Base-by-base conservation (phyloP, 2,113 vertebrate species). In the Gadus chalcogrammus region DNA sequence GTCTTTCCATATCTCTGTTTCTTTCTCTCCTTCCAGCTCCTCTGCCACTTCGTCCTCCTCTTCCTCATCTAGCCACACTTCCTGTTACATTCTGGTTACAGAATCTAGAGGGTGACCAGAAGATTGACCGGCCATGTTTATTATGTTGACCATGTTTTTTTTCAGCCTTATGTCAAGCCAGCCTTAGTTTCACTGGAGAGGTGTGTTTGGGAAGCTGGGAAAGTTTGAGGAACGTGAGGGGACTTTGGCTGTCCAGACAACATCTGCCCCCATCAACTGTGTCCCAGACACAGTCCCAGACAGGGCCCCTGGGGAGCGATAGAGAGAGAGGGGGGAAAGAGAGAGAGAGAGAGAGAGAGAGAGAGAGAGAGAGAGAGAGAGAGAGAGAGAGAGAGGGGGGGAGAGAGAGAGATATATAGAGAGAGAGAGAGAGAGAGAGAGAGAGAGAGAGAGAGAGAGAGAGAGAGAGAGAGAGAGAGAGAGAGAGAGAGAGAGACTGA, bases 211-310 rank as follows among this genome's bases (percentile, higher is more conserved):
- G 62, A 17, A 28, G 27, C 15, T n/a, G 62, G 15, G 62, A 5
- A 48, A 48, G 42, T 48, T 48, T 48, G 4, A 48, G 42, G 42
- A 13, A 48, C 42, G 12, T 13, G 42, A 48, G 42, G 42, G 42
- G 12, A 31, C 31, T 31, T 31, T 31, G 9, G 24, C 12, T 63
- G 61, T 63, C 61, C 61, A 63, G 61, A 63, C 61, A 63, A 63
- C 61, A 63, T 63, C 61, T 63, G 61, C 61, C 61, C 61, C 16
- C 7, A 15, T 63, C 27, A 63, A 31, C 61, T 63, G 27, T 6
- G 5, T 31, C 62, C 31, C 16, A 64, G 15, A 64, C 28, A 31
- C 24, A 62, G 27, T 64, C 15, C 62, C 62, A 64, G 62, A 64
- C 62, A 61, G 62, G 62, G 62, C 62, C 62, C 62, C 62, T 16